phyloP scores from a whole-genome alignment of 2,888 invertebrate genomes.

The Catocala nupta region DNA sequence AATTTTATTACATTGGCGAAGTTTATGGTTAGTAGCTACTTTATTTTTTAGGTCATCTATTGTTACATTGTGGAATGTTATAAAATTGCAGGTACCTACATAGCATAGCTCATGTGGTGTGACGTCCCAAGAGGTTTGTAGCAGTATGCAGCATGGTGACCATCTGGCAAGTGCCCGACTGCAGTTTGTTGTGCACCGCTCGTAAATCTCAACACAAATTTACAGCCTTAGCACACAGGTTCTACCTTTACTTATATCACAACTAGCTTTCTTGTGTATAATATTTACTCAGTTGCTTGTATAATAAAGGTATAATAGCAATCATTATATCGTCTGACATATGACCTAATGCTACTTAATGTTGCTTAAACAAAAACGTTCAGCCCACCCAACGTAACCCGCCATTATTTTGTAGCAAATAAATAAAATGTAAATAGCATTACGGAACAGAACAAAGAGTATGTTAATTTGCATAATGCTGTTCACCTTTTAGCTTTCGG shows the following conservation, averaged over 20 bases:
- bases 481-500: conserved; percentile 82
- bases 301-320: conserved; percentile 25
- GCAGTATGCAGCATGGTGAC: conserved; percentile 51
- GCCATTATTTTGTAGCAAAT: conserved; percentile 75
- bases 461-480: conserved; percentile 83
- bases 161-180: conserved; percentile 57
- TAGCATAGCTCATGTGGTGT: neutral
- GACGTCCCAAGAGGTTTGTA: conserved; percentile 35
- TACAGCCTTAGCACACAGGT: conserved; percentile 55
- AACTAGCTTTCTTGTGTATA: conserved; percentile 5
- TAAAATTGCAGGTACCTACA: neutral
- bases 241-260: conserved; percentile 15
- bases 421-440: conserved; percentile 83
- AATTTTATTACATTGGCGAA: no score
- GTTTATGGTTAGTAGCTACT: no score
- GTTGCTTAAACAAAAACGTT: conserved; percentile 64
- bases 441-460: conserved; percentile 82
- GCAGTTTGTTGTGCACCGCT: conserved; percentile 60
- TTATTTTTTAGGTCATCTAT: no score
- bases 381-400: conserved; percentile 60
- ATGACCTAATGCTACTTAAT: conserved; percentile 61
- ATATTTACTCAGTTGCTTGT: neutral
- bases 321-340: conserved; percentile 39
- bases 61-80: no score
- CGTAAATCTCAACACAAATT: conserved; percentile 66